A percentile compares a stretch with the other conserved stretches of the same genome.
Conservation (phyloP, 2,797 vertebrate genomes). For the Pseudochromis fuscus region DNA sequence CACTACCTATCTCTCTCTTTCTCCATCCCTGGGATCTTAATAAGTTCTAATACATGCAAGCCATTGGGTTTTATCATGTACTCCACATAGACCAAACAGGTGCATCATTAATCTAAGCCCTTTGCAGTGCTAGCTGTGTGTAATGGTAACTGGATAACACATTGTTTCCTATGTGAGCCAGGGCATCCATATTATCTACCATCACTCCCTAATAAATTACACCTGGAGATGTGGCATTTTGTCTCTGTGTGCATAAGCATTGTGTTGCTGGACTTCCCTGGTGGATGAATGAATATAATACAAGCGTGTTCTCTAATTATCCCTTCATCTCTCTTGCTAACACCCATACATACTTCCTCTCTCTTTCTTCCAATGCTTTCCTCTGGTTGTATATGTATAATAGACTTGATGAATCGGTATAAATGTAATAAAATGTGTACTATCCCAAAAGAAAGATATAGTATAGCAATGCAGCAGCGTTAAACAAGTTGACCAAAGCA, state of each 20-base stretch:
- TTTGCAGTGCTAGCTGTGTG: constrained; percentile 67
- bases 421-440: constrained; percentile 23
- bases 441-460: not conserved
- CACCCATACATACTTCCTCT: constrained; percentile 37
- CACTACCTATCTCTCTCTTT: constrained; percentile 32
- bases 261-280: constrained; percentile 63
- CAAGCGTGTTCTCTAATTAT: constrained; percentile 64
- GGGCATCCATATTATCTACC: constrained; percentile 79
- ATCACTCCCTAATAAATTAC: constrained; percentile 79
- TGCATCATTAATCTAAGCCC: constrained; percentile 79
- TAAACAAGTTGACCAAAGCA: not conserved
- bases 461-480: not conserved
- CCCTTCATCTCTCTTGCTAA: constrained; percentile 41
- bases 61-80: constrained; percentile 66
- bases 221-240: constrained; percentile 67
- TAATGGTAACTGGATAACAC: constrained; percentile 80
- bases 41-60: constrained; percentile 61
- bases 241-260: constrained; percentile 60
- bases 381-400: constrained; percentile 15
- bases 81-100: constrained; percentile 72
- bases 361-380: constrained; percentile 19
- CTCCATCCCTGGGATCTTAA: constrained; percentile 57
- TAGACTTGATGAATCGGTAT: constrained; percentile 15
- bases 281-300: constrained; percentile 66
- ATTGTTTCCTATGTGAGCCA: constrained; percentile 76